Conservation (phyloP, 2,888 invertebrate species). For the Dysmachus trigonus region DNA sequence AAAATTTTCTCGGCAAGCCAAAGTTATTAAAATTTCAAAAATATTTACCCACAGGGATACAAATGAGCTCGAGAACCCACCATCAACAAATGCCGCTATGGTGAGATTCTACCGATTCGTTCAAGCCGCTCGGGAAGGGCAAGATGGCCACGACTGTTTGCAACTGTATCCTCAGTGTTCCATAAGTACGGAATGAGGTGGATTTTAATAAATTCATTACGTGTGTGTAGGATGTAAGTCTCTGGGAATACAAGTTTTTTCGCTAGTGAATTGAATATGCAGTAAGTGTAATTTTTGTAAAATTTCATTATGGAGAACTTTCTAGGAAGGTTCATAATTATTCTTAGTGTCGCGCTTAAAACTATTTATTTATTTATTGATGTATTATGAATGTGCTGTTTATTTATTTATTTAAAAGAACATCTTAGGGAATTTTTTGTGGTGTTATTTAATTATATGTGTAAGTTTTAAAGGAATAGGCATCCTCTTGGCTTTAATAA, state of each 20-base stretch:
- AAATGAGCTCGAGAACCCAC: slow-evolving; percentile 75
- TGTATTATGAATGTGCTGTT: not conserved
- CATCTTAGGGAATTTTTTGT: not conserved
- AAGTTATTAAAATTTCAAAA: not conserved
- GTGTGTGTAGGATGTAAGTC: not conserved
- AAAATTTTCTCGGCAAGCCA: not conserved
- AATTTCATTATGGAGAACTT: not conserved
- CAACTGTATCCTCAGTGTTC: slow-evolving; percentile 74
- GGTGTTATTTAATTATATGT: not conserved
- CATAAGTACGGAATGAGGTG: slow-evolving; percentile 70
- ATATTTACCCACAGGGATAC: slow-evolving; percentile 72
- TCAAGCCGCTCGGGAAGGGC: slow-evolving; percentile 83
- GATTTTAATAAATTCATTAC: not conserved
- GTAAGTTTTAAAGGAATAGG: not conserved
- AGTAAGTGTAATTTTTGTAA: slow-evolving; percentile 17
- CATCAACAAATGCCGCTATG: slow-evolving; percentile 74
- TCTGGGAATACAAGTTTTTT: not conserved
- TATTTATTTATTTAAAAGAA: not conserved
- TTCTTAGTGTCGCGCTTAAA: not conserved
- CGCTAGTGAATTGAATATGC: not conserved
- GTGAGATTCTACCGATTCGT: slow-evolving; percentile 80
- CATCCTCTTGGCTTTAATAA: not conserved
- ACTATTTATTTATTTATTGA: slow-evolving; percentile 32
- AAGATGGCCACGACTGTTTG: slow-evolving; percentile 80
- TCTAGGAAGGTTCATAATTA: slow-evolving; percentile 17